Evolutionary conservation across 2,888 invertebrate genomes (phyloP).

Genomic region (Tanytarsus gracilentus): DNA sequence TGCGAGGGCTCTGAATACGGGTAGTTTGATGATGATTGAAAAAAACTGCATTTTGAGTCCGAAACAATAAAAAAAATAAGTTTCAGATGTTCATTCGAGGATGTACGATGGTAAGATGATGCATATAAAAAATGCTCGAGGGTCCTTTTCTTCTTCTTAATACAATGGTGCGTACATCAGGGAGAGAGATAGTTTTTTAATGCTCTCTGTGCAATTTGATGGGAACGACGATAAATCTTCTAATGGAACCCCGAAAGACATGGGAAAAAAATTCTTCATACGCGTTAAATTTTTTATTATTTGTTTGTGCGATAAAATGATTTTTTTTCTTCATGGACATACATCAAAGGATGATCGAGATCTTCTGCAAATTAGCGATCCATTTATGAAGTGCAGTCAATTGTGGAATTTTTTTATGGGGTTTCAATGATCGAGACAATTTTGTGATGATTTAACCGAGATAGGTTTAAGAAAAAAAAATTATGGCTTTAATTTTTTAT

Average conservation of each 20-base stretch:
- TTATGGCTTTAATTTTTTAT: too few relatives aligned
- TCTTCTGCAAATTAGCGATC: conserved; percentile 19
- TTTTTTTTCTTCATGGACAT: conserved; percentile 21
- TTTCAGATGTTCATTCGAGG: not conserved
- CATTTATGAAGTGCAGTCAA: conserved; percentile 24
- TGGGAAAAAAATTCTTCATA: conserved; percentile 4
- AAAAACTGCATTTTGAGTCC: conserved; percentile 6
- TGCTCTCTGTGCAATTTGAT: not conserved
- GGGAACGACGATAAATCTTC: conserved; percentile 28
- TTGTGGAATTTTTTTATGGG: conserved; percentile 1
- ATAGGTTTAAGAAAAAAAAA: conserved; percentile 1
- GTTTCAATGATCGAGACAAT: not conserved
- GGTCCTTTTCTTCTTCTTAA: conserved; percentile 15
- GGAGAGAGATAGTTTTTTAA: conserved; percentile 16
- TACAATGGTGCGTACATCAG: not conserved
- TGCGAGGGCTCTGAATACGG: conserved; percentile 5
- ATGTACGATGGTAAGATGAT: not conserved
- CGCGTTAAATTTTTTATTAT: conserved; percentile 19
- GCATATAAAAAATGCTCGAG: conserved; percentile 14
- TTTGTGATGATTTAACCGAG: conserved; percentile 8
- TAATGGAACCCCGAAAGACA: conserved; percentile 14
- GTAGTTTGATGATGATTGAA: not conserved
- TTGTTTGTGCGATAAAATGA: conserved; percentile 7
- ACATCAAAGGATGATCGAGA: not conserved
- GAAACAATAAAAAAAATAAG: not conserved